These are phyloP conservation scores for Pocillopora grandis DNA, from an alignment of 92 coral and sea anemone species.

Conservation along the genomic window DNA sequence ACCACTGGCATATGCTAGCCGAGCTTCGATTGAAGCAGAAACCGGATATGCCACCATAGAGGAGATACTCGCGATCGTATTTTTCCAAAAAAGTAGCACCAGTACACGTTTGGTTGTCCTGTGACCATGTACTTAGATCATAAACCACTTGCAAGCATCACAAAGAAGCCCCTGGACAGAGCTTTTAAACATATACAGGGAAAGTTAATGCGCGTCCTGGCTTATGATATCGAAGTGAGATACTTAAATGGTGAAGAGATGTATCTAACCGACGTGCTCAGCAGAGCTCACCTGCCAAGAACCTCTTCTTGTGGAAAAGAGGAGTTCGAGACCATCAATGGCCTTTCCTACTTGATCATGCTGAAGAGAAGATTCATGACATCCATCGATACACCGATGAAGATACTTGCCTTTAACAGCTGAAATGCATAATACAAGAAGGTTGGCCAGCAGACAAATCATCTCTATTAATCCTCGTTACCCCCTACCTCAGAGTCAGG, in stretches of 20 bases:
- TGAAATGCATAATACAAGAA: not conserved
- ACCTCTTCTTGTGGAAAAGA: not conserved
- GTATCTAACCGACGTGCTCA: not conserved
- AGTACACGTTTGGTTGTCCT: slow-evolving; percentile 13
- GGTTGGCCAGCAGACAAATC: not conserved
- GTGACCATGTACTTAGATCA: slow-evolving; percentile 19
- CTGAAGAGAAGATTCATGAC: not conserved
- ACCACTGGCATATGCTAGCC: slow-evolving; percentile 26
- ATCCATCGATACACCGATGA: not conserved
- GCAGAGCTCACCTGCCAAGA: not conserved
- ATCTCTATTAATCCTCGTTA: not conserved
- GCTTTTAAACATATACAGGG: not conserved
- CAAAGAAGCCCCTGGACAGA: slow-evolving; percentile 23
- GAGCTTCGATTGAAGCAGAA: slow-evolving; percentile 20
- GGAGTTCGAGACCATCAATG: not conserved
- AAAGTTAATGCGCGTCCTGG: not conserved
- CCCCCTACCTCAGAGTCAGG: not conserved
- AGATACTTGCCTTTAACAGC: not conserved
- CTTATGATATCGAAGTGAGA: not conserved
- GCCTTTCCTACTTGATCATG: not conserved
- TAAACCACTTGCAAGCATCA: slow-evolving; percentile 21
- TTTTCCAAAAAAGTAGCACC: slow-evolving; percentile 11
- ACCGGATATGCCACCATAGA: slow-evolving; percentile 12
- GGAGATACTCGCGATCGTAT: slow-evolving; percentile 22
- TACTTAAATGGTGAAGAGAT: not conserved